A percentile compares a stretch with the other conserved stretches of the same genome.
Conservation (phyloP, 2,113 vertebrate genomes). For the Oostethus manadensis region DNA sequence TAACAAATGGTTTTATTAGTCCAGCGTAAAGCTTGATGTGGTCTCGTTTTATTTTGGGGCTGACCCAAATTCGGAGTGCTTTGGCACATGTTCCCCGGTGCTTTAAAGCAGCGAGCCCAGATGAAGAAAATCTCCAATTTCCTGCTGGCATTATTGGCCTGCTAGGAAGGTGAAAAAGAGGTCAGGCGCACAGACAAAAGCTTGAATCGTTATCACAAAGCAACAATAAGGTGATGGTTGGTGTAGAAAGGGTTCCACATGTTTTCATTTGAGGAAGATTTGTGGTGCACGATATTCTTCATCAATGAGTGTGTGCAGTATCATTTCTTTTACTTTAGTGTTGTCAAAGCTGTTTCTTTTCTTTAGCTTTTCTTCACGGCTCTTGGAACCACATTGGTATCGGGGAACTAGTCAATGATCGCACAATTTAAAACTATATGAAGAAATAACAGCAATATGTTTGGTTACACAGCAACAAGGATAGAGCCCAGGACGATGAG, state of each 20-base stretch:
- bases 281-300: neutral
- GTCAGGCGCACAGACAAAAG: constrained; percentile 6
- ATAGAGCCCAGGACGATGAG: too few relatives aligned
- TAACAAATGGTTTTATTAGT: neutral
- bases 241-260: neutral
- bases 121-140: constrained; percentile 48
- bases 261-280: neutral
- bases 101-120: constrained; percentile 35
- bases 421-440: too few relatives aligned
- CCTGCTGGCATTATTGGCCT: constrained; percentile 17
- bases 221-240: neutral
- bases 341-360: too few relatives aligned
- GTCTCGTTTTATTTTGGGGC: constrained; percentile 26
- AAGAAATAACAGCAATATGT: too few relatives aligned
- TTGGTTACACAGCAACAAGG: too few relatives aligned
- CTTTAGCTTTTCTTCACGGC: too few relatives aligned
- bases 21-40: neutral
- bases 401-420: too few relatives aligned
- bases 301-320: too few relatives aligned
- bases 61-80: constrained; percentile 41
- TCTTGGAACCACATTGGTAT: too few relatives aligned
- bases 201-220: constrained; percentile 20
- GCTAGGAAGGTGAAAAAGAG: constrained; percentile 25
- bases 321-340: too few relatives aligned
- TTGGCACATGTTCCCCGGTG: constrained; percentile 6